A percentile compares a stretch with the other conserved stretches of the same genome.
Evolutionary conservation across 2,113 vertebrate genomes (phyloP).

Genomic region (Cygnus atratus): DNA sequence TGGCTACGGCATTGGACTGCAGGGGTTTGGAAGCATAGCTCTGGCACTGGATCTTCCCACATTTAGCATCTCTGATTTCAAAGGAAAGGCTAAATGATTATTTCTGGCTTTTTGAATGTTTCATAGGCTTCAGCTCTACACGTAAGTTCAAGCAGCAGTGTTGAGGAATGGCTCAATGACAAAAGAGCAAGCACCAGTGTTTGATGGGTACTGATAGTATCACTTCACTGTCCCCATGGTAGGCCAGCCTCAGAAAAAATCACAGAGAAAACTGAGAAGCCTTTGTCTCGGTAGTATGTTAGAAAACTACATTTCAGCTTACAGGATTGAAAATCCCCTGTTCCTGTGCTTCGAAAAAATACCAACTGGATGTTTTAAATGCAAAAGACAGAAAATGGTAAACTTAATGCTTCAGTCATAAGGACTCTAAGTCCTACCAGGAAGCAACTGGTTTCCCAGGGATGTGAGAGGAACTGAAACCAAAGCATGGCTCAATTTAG

Average conservation of each 20-base stretch:
- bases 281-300: neutral
- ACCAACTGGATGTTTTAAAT: neutral
- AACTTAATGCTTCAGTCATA: neutral
- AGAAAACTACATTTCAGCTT: neutral
- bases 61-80: constrained; percentile 85
- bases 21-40: constrained; percentile 84
- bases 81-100: constrained; percentile 3
- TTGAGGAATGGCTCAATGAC: neutral
- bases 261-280: neutral
- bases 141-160: neutral
- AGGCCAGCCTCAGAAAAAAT: neutral
- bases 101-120: neutral
- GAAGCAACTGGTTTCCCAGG: neutral
- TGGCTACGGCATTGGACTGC: constrained; percentile 87
- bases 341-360: neutral
- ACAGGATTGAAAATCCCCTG: neutral
- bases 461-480: neutral
- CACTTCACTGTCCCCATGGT: neutral
- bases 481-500: neutral
- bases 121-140: neutral
- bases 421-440: neutral
- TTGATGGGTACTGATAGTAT: neutral
- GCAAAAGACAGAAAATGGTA: neutral
- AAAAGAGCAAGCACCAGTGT: neutral
- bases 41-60: constrained; percentile 96